A percentile compares a stretch with the other conserved stretches of the same genome.
phyloP scores from a whole-genome alignment of 2,113 vertebrate genomes.

The Corythornis vintsioides region DNA sequence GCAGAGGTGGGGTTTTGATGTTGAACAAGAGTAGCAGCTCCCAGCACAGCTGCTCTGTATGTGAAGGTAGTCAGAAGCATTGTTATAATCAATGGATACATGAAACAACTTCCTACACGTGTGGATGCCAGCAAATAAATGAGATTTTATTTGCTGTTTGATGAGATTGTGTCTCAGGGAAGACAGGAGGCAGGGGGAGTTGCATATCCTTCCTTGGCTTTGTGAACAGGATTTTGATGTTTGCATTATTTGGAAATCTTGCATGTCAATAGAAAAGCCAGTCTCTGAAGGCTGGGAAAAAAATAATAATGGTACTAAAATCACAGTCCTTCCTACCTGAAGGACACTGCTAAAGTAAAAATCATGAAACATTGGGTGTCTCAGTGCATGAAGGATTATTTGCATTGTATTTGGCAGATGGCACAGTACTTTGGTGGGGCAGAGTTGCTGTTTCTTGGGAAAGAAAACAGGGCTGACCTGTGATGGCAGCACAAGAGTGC shows the following conservation, averaged over 20 bases:
- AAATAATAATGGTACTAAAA: background rate
- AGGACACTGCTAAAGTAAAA: background rate
- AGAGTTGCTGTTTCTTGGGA: background rate
- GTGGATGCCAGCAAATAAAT: background rate
- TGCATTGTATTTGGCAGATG: background rate
- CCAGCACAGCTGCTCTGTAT: background rate
- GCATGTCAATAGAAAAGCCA: background rate
- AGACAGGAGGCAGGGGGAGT: rapidly evolving
- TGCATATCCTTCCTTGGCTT: background rate
- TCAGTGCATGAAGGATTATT: background rate
- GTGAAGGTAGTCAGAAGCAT: background rate
- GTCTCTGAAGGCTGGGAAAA: background rate
- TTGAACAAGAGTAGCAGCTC: background rate
- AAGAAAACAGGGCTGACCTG: background rate
- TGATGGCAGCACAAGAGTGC: background rate
- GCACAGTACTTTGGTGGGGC: rapidly evolving
- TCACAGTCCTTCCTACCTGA: background rate
- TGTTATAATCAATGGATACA: background rate
- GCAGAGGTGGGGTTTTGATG: background rate
- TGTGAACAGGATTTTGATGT: background rate
- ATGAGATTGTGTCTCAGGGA: background rate
- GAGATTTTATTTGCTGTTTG: background rate
- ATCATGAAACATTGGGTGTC: background rate
- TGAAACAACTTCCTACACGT: background rate
- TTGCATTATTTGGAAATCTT: background rate